A percentile compares a stretch with the other conserved stretches of the same genome.
Conservation (phyloP, 2,797 vertebrate species). For the Pseudochromis fuscus region DNA sequence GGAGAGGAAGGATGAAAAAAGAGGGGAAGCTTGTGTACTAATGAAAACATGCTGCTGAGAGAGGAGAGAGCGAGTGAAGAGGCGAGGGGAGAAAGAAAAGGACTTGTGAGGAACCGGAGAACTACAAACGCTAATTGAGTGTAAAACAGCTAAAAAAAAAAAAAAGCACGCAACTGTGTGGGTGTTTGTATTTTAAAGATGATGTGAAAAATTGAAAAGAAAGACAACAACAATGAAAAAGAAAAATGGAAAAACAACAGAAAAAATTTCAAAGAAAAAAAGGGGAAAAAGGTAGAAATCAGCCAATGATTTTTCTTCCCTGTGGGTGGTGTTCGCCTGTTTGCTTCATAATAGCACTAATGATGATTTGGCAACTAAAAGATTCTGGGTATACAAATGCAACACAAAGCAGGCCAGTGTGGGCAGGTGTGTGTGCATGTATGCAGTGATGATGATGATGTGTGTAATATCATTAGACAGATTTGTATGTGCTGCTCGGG, state of each 20-base stretch:
- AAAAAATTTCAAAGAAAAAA: slow-evolving; percentile 16
- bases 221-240: slow-evolving; percentile 11
- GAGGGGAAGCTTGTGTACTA: slow-evolving; percentile 14
- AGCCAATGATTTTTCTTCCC: slow-evolving; percentile 24
- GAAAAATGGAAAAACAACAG: not conserved
- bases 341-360: slow-evolving; percentile 60
- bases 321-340: slow-evolving; percentile 57
- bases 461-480: slow-evolving; percentile 64
- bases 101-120: slow-evolving; percentile 23
- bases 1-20: slow-evolving; percentile 50
- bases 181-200: slow-evolving; percentile 38
- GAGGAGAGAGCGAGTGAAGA: slow-evolving; percentile 34
- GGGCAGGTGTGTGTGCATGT: slow-evolving; percentile 6
- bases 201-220: slow-evolving; percentile 17
- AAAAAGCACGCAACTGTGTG: not conserved
- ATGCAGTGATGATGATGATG: slow-evolving; percentile 18
- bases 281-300: slow-evolving; percentile 34
- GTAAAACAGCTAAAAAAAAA: slow-evolving; percentile 6
- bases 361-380: slow-evolving; percentile 60
- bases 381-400: slow-evolving; percentile 24
- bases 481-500: slow-evolving; percentile 63
- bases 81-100: slow-evolving; percentile 31
- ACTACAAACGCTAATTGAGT: slow-evolving; percentile 23
- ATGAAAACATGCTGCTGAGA: slow-evolving; percentile 54
- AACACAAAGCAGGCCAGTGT: slow-evolving; percentile 40